Base-by-base conservation (phyloP, 2,888 invertebrate species). In the Ormyrus nitidulus region DNA sequence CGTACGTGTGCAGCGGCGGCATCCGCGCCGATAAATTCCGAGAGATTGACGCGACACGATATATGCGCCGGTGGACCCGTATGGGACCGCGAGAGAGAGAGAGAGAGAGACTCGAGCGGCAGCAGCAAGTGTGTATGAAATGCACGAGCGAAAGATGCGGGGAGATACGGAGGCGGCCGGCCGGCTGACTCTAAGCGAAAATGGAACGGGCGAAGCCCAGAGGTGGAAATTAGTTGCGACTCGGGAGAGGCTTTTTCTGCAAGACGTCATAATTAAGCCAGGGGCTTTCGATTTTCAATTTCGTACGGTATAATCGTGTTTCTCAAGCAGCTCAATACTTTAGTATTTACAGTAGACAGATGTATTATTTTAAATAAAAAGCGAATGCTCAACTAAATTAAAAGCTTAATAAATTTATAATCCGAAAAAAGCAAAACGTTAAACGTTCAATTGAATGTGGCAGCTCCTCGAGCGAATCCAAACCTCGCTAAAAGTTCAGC, bases 31-130 rank as follows among this genome's bases (percentile, higher is more conserved):
- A 79, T 79, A 76, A 72, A 81, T 81, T 70, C 69, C 69, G 61
- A 71, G 62, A 85, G 85, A 85, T 85, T 84, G 85, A 84, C 84
- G 83, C 81, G 81, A 64, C 79, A 68, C 84, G 84, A 85, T 84
- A 84, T 80, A 84, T 80, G 72, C 62, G 68, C 61, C 49, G 56
- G 11, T 51, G 58, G 61, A 56, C 77, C 77, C 77, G 46, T 81
- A 77, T 81, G 69, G 49, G 64, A 44, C 13, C 49, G 13, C 34
- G 49, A 5, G 34, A 34, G 34, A 34, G 34, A 34, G 34, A 34
- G 34, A 34, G 34, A 34, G 34, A 34, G 34, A 34, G 34, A 34
- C 34, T 13, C 19, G 13, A 11, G 77, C 13, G 48, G 9, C 11
- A 53, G 46, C 13, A 19, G 6, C 44, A 13, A 5, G n/a, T 48